These are phyloP conservation scores for Paracyprichromis sp. DNA, from an alignment of 2,113 vertebrate genomes.

Conservation along the genomic window DNA sequence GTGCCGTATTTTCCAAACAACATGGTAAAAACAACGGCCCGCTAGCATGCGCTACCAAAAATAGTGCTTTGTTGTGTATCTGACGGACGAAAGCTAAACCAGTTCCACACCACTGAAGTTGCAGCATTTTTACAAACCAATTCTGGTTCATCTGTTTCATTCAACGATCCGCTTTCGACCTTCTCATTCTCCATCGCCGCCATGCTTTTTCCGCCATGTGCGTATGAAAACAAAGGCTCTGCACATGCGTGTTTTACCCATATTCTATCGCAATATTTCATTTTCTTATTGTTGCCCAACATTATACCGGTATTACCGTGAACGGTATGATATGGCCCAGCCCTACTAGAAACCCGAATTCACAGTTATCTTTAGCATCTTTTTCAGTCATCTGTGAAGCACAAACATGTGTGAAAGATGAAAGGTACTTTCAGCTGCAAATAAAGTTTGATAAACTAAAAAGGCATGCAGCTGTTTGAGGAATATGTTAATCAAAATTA, in stretches of 20 bases:
- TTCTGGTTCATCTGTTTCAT: not conserved
- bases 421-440: not conserved
- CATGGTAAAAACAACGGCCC: not conserved
- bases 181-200: too few species aligned
- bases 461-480: not conserved
- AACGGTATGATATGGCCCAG: not conserved
- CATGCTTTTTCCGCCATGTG: too few species aligned
- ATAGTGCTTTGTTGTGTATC: not conserved
- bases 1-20: accelerated
- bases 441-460: not conserved
- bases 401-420: not conserved
- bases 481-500: not conserved
- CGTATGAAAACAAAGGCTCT: too few species aligned
- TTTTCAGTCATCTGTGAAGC: not conserved
- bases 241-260: accelerated
- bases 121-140: accelerated
- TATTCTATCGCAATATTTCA: not conserved
- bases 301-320: not conserved
- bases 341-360: not conserved
- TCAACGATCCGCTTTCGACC: too few species aligned
- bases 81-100: accelerated
- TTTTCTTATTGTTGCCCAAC: not conserved
- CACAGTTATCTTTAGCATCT: not conserved
- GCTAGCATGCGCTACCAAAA: accelerated
- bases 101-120: not conserved